Percentiles rank a stretch among this genome's conserved stretches.
phyloP scores from a whole-genome alignment of 2,113 vertebrate species.

The Hyperopisus bebe region DNA sequence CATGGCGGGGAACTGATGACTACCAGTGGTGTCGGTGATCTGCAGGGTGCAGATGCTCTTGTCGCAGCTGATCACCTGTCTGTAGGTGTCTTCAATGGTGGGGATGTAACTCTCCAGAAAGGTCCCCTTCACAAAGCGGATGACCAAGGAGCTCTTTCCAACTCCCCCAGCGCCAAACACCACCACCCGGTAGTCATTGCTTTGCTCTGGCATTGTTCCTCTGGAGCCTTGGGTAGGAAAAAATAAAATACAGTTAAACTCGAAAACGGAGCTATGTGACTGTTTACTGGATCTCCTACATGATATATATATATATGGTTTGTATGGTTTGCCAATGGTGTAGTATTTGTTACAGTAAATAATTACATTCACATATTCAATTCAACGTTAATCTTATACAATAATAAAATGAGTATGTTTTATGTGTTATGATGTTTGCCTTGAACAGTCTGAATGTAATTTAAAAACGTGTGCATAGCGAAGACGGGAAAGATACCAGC shows the following conservation, averaged over 20 bases:
- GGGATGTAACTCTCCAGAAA: conserved; percentile 12
- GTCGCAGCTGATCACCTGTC: conserved; percentile 25
- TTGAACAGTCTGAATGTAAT: background rate
- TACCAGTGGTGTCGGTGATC: conserved; percentile 18
- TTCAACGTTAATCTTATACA: background rate
- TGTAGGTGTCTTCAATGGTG: conserved; percentile 11
- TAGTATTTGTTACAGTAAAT: background rate
- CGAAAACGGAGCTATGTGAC: background rate
- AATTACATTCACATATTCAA: background rate
- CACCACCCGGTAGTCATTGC: conserved; percentile 13
- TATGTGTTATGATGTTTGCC: background rate
- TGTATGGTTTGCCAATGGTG: background rate
- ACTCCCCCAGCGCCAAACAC: conserved; percentile 8
- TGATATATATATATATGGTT: background rate
- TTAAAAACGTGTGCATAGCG: background rate
- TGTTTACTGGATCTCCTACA: background rate
- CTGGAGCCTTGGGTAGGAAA: background rate
- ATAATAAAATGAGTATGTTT: background rate
- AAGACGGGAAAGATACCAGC: background rate
- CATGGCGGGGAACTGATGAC: conserved; percentile 24
- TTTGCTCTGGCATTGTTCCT: conserved; percentile 10
- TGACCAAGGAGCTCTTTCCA: conserved; percentile 4
- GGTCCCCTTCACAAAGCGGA: conserved; percentile 14
- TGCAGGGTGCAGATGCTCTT: conserved; percentile 22
- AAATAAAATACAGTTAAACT: background rate